Percentiles rank a stretch among this genome's conserved stretches.
These are phyloP conservation scores for Prunella fulvescens DNA, from an alignment of 2,113 vertebrate species.

Conservation along the genomic window DNA sequence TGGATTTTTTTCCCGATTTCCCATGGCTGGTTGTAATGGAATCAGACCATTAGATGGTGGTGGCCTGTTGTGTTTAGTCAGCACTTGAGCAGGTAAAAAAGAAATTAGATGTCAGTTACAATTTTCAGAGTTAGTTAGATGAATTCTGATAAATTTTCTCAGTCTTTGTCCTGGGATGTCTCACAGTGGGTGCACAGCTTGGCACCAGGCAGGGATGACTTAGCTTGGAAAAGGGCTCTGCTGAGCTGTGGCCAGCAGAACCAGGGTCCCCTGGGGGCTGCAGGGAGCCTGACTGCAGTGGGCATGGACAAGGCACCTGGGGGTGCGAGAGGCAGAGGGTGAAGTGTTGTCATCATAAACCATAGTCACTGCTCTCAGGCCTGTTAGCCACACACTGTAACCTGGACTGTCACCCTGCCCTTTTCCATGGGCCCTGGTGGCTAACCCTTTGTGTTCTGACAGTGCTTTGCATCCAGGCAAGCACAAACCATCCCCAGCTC, in stretches of 20 bases:
- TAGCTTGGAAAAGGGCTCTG: background rate
- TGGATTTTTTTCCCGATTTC: background rate
- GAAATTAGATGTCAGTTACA: background rate
- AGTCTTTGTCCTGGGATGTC: background rate
- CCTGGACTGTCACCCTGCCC: slow-evolving; percentile 66
- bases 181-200: too few species aligned
- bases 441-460: slow-evolving; percentile 62
- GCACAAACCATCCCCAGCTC: slow-evolving; percentile 59
- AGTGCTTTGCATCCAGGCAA: slow-evolving; percentile 69
- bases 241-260: background rate
- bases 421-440: slow-evolving; percentile 57
- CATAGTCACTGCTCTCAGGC: slow-evolving; percentile 66
- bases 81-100: background rate
- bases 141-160: background rate
- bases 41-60: background rate
- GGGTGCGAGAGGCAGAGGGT: slow-evolving; percentile 46
- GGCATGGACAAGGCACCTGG: background rate
- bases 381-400: slow-evolving; percentile 65
- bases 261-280: too few species aligned
- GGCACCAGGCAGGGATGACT: background rate
- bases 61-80: background rate
- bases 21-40: background rate
- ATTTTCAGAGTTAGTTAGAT: background rate
- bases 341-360: slow-evolving; percentile 62
- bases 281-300: background rate